These are phyloP conservation scores for Mesoligia furuncula DNA, from an alignment of 2,888 invertebrate species.

Conservation along the genomic window DNA sequence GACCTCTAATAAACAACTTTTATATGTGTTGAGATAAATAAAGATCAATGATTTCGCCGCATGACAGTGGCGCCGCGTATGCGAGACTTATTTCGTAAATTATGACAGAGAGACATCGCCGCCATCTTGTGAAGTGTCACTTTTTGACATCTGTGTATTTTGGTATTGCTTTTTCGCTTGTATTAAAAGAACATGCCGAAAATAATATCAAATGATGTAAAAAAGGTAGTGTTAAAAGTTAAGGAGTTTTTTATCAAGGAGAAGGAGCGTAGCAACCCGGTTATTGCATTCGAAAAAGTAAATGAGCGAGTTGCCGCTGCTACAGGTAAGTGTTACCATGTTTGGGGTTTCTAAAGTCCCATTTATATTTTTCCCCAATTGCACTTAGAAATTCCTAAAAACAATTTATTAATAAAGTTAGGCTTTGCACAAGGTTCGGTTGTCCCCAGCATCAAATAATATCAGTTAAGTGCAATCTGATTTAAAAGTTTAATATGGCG, in stretches of 20 bases:
- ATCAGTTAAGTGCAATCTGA: background rate
- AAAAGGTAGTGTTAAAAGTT: conserved; percentile 11
- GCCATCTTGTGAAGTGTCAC: conserved; percentile 23
- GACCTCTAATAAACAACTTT: too few relatives aligned
- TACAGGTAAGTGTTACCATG: conserved; percentile 32
- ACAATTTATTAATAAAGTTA: background rate
- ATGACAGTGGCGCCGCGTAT: too few relatives aligned
- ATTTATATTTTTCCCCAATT: background rate
- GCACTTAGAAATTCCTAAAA: background rate
- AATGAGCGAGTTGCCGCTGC: conserved; percentile 27
- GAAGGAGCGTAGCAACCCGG: conserved; percentile 9
- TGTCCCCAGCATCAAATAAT: background rate
- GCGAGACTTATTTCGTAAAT: too few relatives aligned
- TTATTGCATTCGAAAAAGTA: conserved; percentile 24
- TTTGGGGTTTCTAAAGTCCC: background rate
- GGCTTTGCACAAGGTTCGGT: background rate
- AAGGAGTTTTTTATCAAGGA: conserved; percentile 21
- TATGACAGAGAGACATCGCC: background rate
- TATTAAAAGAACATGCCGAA: conserved; percentile 22
- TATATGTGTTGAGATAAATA: too few relatives aligned
- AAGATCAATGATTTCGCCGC: too few relatives aligned
- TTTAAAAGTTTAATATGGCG: background rate
- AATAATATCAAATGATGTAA: conserved; percentile 19
- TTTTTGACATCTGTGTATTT: conserved; percentile 8
- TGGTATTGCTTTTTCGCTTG: background rate